Evolutionary conservation across 2,888 invertebrate species (phyloP).

Genomic region (Celastrina argiolus): DNA sequence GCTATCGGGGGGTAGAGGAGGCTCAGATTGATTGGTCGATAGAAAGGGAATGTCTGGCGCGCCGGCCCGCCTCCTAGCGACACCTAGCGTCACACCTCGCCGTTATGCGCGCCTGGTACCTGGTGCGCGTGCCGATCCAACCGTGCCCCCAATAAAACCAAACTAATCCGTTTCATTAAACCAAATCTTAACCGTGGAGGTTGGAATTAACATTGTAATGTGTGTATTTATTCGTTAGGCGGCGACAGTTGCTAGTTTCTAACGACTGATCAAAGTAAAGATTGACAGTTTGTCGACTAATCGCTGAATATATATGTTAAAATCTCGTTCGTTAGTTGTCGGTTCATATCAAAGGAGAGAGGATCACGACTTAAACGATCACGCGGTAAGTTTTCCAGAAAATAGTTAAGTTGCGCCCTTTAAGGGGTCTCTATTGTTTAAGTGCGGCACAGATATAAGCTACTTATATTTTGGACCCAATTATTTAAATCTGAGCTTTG

Average conservation of each 20-base stretch:
- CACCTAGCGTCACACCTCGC: conserved; percentile 66
- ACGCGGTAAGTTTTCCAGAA: conserved; percentile 64
- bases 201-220: conserved; percentile 1
- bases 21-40: conserved; percentile 63
- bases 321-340: conserved; percentile 61
- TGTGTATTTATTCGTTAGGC: conserved; percentile 3
- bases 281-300: conserved; percentile 51
- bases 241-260: conserved; percentile 35
- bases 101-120: conserved; percentile 69
- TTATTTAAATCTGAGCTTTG: neutral
- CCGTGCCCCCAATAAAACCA: conserved; percentile 31
- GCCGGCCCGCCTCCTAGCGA: conserved; percentile 66
- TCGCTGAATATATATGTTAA: conserved; percentile 49
- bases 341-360: conserved; percentile 60
- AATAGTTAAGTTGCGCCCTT: conserved; percentile 55
- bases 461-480: conserved; percentile 3
- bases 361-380: conserved; percentile 63
- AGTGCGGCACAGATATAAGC: neutral
- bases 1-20: conserved; percentile 51
- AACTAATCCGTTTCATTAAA: conserved; percentile 27
- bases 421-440: conserved; percentile 6
- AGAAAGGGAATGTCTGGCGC: conserved; percentile 67
- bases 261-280: conserved; percentile 47
- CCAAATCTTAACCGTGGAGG: conserved; percentile 19
- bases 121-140: conserved; percentile 50